These are phyloP conservation scores for Sphinx pinastri DNA, from an alignment of 2,888 invertebrate genomes.

Conservation along the genomic window DNA sequence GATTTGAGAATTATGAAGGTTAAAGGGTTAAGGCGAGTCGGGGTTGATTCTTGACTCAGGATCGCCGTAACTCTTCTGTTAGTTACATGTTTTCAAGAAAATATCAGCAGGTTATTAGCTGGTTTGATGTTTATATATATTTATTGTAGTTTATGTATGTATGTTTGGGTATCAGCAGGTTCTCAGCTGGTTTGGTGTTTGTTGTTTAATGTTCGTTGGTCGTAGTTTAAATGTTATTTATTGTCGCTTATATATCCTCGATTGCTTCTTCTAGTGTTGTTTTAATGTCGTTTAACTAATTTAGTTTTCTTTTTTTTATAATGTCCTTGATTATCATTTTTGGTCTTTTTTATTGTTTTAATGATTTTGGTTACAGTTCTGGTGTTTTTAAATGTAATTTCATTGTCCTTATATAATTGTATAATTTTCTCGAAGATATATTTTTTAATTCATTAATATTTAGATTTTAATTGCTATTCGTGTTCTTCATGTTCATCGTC, in stretches of 20 bases:
- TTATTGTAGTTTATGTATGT: not conserved
- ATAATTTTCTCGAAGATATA: too few relatives aligned
- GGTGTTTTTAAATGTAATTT: not conserved
- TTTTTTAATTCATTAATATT: too few relatives aligned
- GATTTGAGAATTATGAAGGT: not conserved
- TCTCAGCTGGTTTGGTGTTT: not conserved
- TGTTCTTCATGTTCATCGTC: not conserved
- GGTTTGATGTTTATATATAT: conserved; percentile 10
- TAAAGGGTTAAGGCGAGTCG: not conserved
- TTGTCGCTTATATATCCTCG: not conserved
- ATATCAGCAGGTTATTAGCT: conserved; percentile 12
- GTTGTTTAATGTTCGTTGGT: not conserved
- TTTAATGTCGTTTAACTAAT: too few relatives aligned
- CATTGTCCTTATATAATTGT: not conserved
- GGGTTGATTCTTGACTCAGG: not conserved
- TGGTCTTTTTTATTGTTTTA: not conserved
- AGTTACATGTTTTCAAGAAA: conserved; percentile 17
- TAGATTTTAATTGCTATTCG: too few relatives aligned
- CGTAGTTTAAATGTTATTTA: not conserved
- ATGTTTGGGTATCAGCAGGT: not conserved
- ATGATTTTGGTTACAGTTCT: not conserved
- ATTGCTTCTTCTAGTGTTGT: not conserved
- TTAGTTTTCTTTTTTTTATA: too few relatives aligned
- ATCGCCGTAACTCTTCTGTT: not conserved
- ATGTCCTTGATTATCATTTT: too few relatives aligned